phyloP scores from a whole-genome alignment of 2,888 invertebrate genomes.

The Oxystoma pomonae region DNA sequence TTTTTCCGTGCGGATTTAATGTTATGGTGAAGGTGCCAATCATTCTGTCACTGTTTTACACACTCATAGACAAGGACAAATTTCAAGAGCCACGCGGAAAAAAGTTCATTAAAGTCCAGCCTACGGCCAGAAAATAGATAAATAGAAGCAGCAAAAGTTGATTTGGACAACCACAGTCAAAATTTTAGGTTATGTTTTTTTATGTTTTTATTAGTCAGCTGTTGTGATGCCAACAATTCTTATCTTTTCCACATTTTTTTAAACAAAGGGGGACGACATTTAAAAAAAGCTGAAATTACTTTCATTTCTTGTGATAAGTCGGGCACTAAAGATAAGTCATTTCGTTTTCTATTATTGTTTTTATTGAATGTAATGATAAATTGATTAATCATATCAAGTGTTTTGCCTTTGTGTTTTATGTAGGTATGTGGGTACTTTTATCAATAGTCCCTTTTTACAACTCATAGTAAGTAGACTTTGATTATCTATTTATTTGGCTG shows the following conservation, averaged over 20 bases:
- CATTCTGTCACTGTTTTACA: no score
- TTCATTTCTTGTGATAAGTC: background rate
- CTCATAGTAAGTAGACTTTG: background rate
- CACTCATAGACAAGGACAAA: no score
- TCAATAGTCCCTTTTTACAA: background rate
- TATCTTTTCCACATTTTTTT: background rate
- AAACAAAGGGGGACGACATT: background rate
- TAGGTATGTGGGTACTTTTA: background rate
- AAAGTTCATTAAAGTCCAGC: no score
- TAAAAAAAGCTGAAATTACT: background rate
- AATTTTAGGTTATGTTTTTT: no score
- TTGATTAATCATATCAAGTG: background rate
- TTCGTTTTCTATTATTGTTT: background rate
- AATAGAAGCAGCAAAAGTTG: no score
- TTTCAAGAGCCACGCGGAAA: no score
- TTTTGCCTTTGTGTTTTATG: background rate
- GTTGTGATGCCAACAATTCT: no score
- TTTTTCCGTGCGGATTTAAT: no score
- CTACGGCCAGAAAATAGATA: no score
- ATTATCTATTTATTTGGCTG: background rate
- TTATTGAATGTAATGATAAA: background rate
- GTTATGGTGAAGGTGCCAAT: no score
- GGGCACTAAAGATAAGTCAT: background rate
- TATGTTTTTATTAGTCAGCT: no score
- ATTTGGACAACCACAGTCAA: no score